These are phyloP conservation scores for Tricholaema leucomelas DNA, from an alignment of 2,113 vertebrate species.

Conservation along the genomic window DNA sequence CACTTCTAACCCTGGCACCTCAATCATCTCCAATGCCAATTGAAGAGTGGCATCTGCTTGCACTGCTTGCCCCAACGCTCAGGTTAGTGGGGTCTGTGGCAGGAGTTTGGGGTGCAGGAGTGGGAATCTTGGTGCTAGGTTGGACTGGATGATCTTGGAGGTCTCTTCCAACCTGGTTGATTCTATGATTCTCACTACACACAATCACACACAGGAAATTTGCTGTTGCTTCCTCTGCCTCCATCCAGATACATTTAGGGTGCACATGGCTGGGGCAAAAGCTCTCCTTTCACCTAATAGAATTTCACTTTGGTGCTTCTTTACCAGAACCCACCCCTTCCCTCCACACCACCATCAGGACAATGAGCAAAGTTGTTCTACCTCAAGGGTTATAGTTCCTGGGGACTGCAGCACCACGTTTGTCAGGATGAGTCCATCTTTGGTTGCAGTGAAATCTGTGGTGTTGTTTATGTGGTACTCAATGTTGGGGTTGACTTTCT, in stretches of 20 bases:
- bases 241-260: neutral
- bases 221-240: neutral
- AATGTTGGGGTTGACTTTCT: slow-evolving; percentile 84
- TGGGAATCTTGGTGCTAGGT: no score
- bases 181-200: no score
- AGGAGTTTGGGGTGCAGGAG: no score
- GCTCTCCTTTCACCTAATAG: neutral
- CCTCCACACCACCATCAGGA: neutral
- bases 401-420: slow-evolving; percentile 70
- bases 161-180: no score
- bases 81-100: no score
- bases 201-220: neutral
- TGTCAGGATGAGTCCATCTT: slow-evolving; percentile 82
- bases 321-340: neutral
- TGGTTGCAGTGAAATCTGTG: slow-evolving; percentile 80
- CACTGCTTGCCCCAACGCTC: no score
- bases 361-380: neutral
- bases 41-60: no score
- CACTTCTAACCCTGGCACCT: no score
- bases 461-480: slow-evolving; percentile 83
- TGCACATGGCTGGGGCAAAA: neutral
- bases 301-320: neutral
- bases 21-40: no score
- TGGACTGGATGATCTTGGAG: no score
- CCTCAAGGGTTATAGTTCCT: neutral